phyloP scores from a whole-genome alignment of 2,888 invertebrate species.

The Papilio elwesi region DNA sequence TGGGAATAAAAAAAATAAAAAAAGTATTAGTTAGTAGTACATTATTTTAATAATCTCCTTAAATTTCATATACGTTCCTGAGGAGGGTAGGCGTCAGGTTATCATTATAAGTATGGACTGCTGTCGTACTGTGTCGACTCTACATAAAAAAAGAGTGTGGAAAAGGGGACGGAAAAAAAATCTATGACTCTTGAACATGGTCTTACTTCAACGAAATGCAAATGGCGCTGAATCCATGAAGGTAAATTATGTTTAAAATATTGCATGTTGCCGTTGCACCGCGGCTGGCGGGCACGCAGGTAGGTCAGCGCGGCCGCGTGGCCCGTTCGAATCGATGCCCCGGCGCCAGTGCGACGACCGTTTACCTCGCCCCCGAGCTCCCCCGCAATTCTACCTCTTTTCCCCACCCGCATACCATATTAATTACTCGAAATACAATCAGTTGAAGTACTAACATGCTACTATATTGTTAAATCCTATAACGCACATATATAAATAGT shows the following conservation, averaged over 20 bases:
- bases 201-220: neutral
- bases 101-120: too few species aligned
- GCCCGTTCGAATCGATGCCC: conserved; percentile 42
- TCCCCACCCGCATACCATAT: conserved; percentile 29
- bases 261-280: conserved; percentile 24
- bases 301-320: conserved; percentile 40
- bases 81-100: too few species aligned
- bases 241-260: conserved; percentile 9
- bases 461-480: conserved; percentile 1
- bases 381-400: conserved; percentile 1
- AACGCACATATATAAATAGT: too few species aligned
- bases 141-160: too few species aligned
- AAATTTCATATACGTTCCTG: too few species aligned
- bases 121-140: too few species aligned
- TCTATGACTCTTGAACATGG: neutral
- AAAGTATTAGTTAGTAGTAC: too few species aligned
- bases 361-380: conserved; percentile 44
- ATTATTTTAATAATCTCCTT: too few species aligned
- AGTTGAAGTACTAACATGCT: conserved; percentile 5
- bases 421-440: conserved; percentile 37
- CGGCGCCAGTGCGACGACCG: conserved; percentile 40
- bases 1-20: too few species aligned
- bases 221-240: neutral
- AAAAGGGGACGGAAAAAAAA: too few species aligned
- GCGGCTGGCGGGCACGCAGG: conserved; percentile 22